Evolutionary conservation across 2,113 vertebrate genomes (phyloP).

Genomic region (Cnemophilus loriae): DNA sequence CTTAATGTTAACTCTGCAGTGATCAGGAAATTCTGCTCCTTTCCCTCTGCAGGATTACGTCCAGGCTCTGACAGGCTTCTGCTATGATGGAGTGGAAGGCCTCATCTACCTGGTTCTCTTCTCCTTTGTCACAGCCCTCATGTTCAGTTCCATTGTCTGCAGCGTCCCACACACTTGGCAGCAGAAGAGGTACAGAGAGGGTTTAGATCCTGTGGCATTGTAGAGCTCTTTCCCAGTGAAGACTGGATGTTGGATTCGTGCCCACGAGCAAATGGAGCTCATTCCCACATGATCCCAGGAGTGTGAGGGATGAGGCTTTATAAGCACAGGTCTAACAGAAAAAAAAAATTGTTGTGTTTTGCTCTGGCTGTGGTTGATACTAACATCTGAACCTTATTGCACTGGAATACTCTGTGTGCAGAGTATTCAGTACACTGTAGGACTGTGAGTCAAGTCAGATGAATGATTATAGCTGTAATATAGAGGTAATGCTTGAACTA

Average conservation of each 20-base stretch:
- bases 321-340: neutral
- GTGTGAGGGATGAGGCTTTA: neutral
- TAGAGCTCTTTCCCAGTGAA: neutral
- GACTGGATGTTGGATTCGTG: constrained; percentile 23
- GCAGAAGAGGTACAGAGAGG: constrained; percentile 81
- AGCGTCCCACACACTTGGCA: constrained; percentile 96
- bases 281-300: constrained; percentile 6
- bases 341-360: neutral
- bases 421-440: neutral
- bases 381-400: neutral
- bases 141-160: constrained; percentile 97
- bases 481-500: neutral
- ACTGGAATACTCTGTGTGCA: neutral
- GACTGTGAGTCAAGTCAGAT: neutral
- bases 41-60: constrained; percentile 84
- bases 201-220: neutral
- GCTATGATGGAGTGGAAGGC: constrained; percentile 94
- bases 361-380: neutral
- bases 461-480: neutral
- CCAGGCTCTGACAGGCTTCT: constrained; percentile 91
- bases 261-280: constrained; percentile 37
- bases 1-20: neutral
- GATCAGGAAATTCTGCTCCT: neutral
- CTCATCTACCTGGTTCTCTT: constrained; percentile 96
- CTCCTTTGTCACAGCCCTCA: constrained; percentile 95